Base-by-base conservation (phyloP, 2,888 invertebrate genomes). In the Aproaerema taeniolella region DNA sequence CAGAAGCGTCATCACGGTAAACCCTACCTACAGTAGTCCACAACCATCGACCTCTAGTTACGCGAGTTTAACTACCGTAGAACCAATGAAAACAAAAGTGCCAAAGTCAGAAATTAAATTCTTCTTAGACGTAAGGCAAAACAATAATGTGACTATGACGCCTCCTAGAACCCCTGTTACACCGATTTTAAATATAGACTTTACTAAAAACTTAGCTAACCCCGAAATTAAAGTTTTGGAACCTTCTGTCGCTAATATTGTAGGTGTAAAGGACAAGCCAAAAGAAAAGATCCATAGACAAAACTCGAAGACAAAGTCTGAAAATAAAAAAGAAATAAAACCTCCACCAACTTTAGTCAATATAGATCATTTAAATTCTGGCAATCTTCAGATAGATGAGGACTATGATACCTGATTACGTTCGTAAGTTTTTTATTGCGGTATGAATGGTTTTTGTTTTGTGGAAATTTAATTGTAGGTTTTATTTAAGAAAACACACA, bases 321-420 rank as follows among this genome's bases (percentile, higher is more conserved):
- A 79, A 34, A 49, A 62, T 2, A 80, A 71, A 45, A 77, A 66
- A 32, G 53, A 65, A 0, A 31, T 55, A 0, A 38, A 45, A 24
- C 43, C 54, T n/a, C 28, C 59, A 1, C 48, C 54, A 30, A 69
- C 69, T 20, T 6, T 20, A 1, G 55, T 76, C 1, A 70, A 77
- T 39, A 64, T 82, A 45, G 83, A 83, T 46, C 61, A 67, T 55
- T 61, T 82, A 41, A 80, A 78, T 53, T 74, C 81, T 33, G 81
- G 80, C 5, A 76, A 83, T 46, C 56, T 86, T 51, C 80, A 87
- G 52, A 81, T 87, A 33, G 87, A 87, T 39, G 87, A 87, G 61
- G 87, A 87, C 70, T 87, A 87, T 55, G 87, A 87, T 78, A 85
- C 86, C 70, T 87, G 82, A 87, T 58, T 75, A 50, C 61, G 61